phyloP scores from a whole-genome alignment of 2,113 vertebrate genomes.

The Chaetodon auriga region DNA sequence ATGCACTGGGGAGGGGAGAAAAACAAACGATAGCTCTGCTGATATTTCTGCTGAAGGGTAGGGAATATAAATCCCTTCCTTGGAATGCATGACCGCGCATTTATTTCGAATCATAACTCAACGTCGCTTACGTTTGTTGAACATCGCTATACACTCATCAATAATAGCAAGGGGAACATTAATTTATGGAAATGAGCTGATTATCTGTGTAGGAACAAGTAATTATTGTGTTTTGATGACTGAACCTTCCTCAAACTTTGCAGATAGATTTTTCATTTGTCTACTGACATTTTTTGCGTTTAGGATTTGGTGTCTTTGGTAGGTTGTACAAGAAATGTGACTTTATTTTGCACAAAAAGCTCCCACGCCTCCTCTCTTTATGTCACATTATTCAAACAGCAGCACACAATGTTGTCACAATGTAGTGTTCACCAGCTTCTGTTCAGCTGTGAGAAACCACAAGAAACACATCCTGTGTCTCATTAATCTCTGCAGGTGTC shows the following conservation, averaged over 20 bases:
- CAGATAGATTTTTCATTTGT: slow-evolving; percentile 36
- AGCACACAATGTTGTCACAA: slow-evolving; percentile 7
- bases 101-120: slow-evolving; percentile 76
- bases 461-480: neutral
- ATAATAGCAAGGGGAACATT: slow-evolving; percentile 57
- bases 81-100: slow-evolving; percentile 71
- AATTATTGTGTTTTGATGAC: slow-evolving; percentile 58
- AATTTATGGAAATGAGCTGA: slow-evolving; percentile 67
- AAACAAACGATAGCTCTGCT: slow-evolving; percentile 74
- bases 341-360: slow-evolving; percentile 13
- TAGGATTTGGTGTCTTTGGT: slow-evolving; percentile 21
- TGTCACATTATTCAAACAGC: slow-evolving; percentile 29
- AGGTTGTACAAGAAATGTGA: slow-evolving; percentile 22
- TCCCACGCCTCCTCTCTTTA: neutral
- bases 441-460: slow-evolving; percentile 20
- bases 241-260: slow-evolving; percentile 43
- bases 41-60: slow-evolving; percentile 77
- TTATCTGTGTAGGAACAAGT: slow-evolving; percentile 65
- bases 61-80: slow-evolving; percentile 72
- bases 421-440: slow-evolving; percentile 8
- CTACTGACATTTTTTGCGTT: slow-evolving; percentile 34
- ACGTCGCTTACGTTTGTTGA: slow-evolving; percentile 67
- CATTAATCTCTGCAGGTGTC: slow-evolving; percentile 32
- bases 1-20: slow-evolving; percentile 62
- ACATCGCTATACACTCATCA: slow-evolving; percentile 63